phyloP scores from a whole-genome alignment of 2,797 vertebrate species.

The Coregonus suidteri region DNA sequence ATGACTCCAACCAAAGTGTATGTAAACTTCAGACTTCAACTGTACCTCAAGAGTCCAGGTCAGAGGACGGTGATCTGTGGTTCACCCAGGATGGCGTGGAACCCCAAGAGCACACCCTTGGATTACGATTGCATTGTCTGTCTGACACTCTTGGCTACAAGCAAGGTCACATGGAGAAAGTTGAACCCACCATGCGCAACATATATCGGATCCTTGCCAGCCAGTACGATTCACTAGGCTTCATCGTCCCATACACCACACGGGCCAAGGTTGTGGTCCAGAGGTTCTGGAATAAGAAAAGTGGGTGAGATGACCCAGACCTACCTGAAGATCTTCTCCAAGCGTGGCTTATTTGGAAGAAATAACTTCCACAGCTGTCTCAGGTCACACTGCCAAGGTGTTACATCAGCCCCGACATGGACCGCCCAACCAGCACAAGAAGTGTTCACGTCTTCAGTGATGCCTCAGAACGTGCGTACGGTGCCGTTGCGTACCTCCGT shows the following conservation, averaged over 20 bases:
- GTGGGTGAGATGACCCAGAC: conserved; percentile 13
- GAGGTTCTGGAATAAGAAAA: not conserved
- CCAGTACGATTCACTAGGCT: conserved; percentile 16
- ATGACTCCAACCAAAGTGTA: too few relatives aligned
- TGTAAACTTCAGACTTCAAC: too few relatives aligned
- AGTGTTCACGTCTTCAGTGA: too few relatives aligned
- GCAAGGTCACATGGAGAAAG: not conserved
- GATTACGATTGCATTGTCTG: not conserved
- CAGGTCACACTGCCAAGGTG: conserved; percentile 4
- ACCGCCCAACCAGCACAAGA: not conserved
- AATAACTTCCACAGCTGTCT: not conserved
- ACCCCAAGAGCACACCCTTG: not conserved
- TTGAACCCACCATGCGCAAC: not conserved
- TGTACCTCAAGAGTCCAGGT: conserved; percentile 1
- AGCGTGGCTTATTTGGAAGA: not conserved
- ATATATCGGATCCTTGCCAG: conserved; percentile 8
- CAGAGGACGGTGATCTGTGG: not conserved
- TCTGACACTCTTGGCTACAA: conserved; percentile 2
- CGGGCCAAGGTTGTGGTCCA: conserved; percentile 9
- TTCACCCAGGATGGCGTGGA: not conserved
- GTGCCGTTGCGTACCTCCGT: too few relatives aligned
- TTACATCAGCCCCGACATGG: not conserved
- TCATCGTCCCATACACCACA: conserved; percentile 9
- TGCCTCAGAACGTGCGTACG: not conserved
- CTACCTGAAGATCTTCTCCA: conserved; percentile 11